Conservation (phyloP, 2,888 invertebrate species). For the Amblyteles armatorius region DNA sequence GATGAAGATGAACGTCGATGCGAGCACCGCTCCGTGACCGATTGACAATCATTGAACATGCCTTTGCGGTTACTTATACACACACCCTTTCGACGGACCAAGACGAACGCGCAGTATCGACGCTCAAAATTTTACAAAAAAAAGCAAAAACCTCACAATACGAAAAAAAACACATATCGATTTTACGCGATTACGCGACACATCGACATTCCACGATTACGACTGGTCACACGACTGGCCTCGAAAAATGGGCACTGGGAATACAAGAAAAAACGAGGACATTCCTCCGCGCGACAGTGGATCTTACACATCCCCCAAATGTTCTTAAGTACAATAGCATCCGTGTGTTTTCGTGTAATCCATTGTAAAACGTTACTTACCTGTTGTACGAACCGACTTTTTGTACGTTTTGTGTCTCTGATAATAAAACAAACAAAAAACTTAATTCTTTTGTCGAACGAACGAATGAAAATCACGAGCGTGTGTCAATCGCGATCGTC, state of each 20-base stretch:
- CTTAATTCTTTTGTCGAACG: neutral
- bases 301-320: conserved; percentile 4
- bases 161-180: conserved; percentile 37
- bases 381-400: conserved; percentile 31
- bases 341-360: conserved; percentile 16
- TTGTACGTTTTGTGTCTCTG: conserved; percentile 47
- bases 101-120: conserved; percentile 25
- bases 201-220: conserved; percentile 48
- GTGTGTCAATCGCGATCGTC: neutral
- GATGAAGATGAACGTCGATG: conserved; percentile 70
- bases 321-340: conserved; percentile 14
- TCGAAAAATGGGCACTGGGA: neutral
- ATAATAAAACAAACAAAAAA: conserved; percentile 35
- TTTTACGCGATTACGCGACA: conserved; percentile 8
- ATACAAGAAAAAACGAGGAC: neutral
- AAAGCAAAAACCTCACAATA: neutral
- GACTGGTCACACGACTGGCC: neutral
- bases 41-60: conserved; percentile 33
- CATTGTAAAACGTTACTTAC: conserved; percentile 51
- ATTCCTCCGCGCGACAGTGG: conserved; percentile 5
- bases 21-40: conserved; percentile 63
- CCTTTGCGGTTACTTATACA: neutral
- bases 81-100: conserved; percentile 25
- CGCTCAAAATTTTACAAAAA: conserved; percentile 17
- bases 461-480: neutral